Evolutionary conservation across 2,888 invertebrate genomes (phyloP), one percentile per base, ranked within the genome.

Genomic region (Salticus scenicus): DNA sequence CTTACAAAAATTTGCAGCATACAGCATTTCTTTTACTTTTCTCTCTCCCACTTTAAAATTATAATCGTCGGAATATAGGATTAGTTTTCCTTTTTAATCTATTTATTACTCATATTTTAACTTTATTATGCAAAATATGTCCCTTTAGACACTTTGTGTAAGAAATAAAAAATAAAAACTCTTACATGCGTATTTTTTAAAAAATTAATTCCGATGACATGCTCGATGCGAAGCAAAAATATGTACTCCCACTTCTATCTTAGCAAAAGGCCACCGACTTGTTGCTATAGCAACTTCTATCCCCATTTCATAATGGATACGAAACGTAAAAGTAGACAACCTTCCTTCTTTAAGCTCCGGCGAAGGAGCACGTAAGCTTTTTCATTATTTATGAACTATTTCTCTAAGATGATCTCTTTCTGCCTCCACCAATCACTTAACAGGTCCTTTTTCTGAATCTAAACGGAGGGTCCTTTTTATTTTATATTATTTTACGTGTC

Each of bases 321-420:
- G 74, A 17, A 74, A 67, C 63, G 66, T 72, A 73, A 77, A 72
- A 66, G 66, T 67, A 57, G 77, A 69, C 77, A 76, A 77, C 83
- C 77, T 67, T 20, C 76, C 75, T 47, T 63, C 72, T 84, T 72
- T 47, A 77, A 83, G 72, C 64, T 28, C 41, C 72, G 66, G 28
- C 79, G 41, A 30, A 66, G 74, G 69, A 76, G 76, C 75, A 75
- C 76, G 76, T 82, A 82, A 83, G 76, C 83, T 78, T 77, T 77
- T 84, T 84, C 83, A 84, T 84, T 84, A 84, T 84, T 84, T 84
- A 84, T 84, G 83, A 84, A 84, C 77, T 84, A 73, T 84, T n/a
- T n/a, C n/a, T 83, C 72, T 47, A 27, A 33, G 83, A 77, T 69
- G 72, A 73, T 77, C 63, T 78, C 69, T 77, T 77, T 80, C 76